phyloP scores from a whole-genome alignment of 2,888 invertebrate genomes.

The Drosophila putrida region DNA sequence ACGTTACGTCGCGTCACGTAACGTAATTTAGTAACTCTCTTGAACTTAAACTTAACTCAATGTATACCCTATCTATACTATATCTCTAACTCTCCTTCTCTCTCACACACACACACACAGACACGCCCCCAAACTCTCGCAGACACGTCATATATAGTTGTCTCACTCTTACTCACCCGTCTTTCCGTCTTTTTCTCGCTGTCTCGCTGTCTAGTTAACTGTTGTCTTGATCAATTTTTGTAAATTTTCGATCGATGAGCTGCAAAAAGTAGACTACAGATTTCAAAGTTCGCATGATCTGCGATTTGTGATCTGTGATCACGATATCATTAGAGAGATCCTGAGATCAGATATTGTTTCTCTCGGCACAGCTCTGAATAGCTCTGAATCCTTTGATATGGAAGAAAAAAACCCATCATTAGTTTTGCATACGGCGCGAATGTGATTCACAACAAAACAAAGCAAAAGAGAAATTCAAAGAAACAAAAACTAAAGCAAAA shows the following conservation, averaged over 20 bases:
- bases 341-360: background rate
- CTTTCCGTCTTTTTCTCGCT: slow-evolving; percentile 16
- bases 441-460: slow-evolving; percentile 67
- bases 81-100: slow-evolving; percentile 9
- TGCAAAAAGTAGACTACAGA: slow-evolving; percentile 37
- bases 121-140: too few species aligned
- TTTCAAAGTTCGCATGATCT: slow-evolving; percentile 20
- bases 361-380: background rate
- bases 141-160: slow-evolving; percentile 5
- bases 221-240: slow-evolving; percentile 28
- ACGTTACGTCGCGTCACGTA: slow-evolving; percentile 26
- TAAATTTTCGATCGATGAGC: slow-evolving; percentile 40
- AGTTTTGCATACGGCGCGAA: slow-evolving; percentile 60
- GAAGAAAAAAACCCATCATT: slow-evolving; percentile 21
- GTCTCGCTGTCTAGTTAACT: slow-evolving; percentile 49
- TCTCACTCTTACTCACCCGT: slow-evolving; percentile 10
- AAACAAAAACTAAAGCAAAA: slow-evolving; percentile 25
- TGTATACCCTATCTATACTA: slow-evolving; percentile 25
- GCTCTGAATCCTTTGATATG: slow-evolving; percentile 1
- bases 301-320: background rate
- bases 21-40: slow-evolving; percentile 36
- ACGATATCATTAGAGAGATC: background rate
- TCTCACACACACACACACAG: slow-evolving; percentile 4
- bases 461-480: slow-evolving; percentile 12
- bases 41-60: slow-evolving; percentile 55